Conservation (phyloP, 30 jellyfish, hydroid and myxozoan genomes). For the Turritopsis rubra region DNA sequence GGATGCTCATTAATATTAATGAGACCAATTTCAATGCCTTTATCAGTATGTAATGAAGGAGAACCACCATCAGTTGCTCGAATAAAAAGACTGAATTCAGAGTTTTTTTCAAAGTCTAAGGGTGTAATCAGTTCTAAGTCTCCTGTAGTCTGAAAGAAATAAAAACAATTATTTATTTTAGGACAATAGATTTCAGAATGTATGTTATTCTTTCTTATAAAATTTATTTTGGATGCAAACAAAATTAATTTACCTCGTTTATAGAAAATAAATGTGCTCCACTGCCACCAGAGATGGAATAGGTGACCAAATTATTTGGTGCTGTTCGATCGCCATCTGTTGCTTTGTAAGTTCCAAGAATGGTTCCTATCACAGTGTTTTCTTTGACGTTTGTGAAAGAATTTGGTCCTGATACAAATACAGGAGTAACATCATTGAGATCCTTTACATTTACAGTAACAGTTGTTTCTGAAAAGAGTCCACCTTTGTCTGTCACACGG, state of each 20-base stretch:
- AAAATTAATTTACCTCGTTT: conserved; percentile 25
- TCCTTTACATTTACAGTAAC: neutral
- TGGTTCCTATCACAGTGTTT: neutral
- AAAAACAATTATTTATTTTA: too few relatives aligned
- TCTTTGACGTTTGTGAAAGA: neutral
- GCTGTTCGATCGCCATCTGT: conserved; percentile 13
- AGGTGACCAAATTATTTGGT: conserved; percentile 2
- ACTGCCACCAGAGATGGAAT: conserved; percentile 29
- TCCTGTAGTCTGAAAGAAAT: conserved; percentile 28
- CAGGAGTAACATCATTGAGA: conserved; percentile 6
- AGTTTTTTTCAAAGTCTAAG: neutral
- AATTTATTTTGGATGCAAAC: neutral
- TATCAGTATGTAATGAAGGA: neutral
- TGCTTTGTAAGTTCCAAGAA: neutral
- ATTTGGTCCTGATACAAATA: neutral
- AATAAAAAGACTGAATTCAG: neutral
- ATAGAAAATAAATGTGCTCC: conserved; percentile 43
- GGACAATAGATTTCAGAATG: too few relatives aligned
- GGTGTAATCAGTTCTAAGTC: conserved; percentile 2
- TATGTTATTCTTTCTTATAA: too few relatives aligned
- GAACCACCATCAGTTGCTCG: conserved; percentile 11
- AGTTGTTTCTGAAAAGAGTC: neutral
- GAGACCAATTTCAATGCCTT: conserved; percentile 1
- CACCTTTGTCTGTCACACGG: conserved; percentile 1
- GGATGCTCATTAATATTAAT: neutral